Evolutionary conservation across 2,113 vertebrate genomes (phyloP), one percentile per base, ranked within the genome.

Genomic region (Asarcornis scutulata): DNA sequence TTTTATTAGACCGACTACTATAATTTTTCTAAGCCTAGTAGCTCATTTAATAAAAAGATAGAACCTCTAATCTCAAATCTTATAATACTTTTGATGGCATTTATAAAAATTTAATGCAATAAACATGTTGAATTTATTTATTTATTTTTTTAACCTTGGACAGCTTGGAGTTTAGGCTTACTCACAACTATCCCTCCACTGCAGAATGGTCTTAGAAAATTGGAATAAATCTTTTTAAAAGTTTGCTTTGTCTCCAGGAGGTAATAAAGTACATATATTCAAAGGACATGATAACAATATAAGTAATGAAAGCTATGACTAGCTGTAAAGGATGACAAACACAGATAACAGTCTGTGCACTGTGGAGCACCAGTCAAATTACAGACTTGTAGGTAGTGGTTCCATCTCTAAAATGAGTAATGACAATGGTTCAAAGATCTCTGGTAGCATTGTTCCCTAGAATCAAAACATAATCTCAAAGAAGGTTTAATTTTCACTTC

Each of bases 401-500:
- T 32, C 29, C 17, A 23, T 23, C 59, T 25, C 60, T 59, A 56
- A 71, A 13, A 75, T 31, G 20, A 84, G 58, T 84, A 84, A 82
- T 52, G 88, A 32, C 2, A 67, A 25, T 17, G 12, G 10, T 74
- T 92, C 59, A 66, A 88, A 62, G 44, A 80, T 44, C 7, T 2
- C 12, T 3, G 2, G 18, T 40, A 76, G 21, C 34, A 50, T 66
- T 14, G 56, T n/a, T 73, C n/a, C 29, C 32, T 77, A 77, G 50
- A 88, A 93, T 46, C 31, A 22, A 40, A 73, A 18, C 14, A 40
- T 31, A 66, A 83, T 50, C 50, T 67, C 71, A 74, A 53, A 40
- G 46, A 92, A 67, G 16, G 42, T 83, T 92, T 20, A 17, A n/a
- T 88, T 93, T 91, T 91, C 20, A 72, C 38, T 95, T 88, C 60